Evolutionary conservation across 1,140 invertebrate genomes (phyloP), one percentile per base, ranked within the genome.

Genomic region (Drosophila pseudoananassae): DNA sequence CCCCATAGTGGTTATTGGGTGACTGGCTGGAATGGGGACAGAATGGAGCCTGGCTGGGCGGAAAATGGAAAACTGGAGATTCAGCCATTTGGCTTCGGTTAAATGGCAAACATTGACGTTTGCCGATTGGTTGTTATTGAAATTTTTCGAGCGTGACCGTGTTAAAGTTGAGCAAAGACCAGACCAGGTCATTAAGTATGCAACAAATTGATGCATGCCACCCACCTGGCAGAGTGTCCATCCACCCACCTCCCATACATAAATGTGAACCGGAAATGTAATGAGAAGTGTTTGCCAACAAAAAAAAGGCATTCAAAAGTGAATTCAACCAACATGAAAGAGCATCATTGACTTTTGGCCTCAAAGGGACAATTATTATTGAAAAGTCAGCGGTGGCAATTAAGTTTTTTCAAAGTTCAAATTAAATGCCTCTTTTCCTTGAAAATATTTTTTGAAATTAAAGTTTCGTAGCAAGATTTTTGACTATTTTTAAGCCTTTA

Each of bases 61-160:
- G 14, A 10, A 25, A 52, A 46, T 15, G 25, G 38, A 7, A 29
- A 52, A 20, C 12, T 33, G 27, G 58, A 40, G 27, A 31, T 14
- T 47, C 20, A 31, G 43, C 40, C 43, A 25, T 17, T 29, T 43
- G 49, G 33, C 55, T 64, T 14, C 23, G 71, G 49, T 60, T 45
- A 74, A 73, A 50, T 73, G 54, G 65, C 53, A 29, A 55, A 46
- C 58, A 50, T 45, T 74, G 71, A 66, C 47, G 45, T 27, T 47
- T 20, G 51, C 38, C 12, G 27, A 46, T 33, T 50, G 72, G 54
- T 51, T 80, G 73, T 85, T 85, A 84, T 84, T 85, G 76, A 80
- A 84, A 80, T 80, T 87, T 81, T 64, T 77, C 63, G 68, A 81
- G 73, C 82, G 82, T 81, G 12, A n/a, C 8, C 14, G 12, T 45